phyloP scores from a whole-genome alignment of 2,113 vertebrate genomes.

The Ceyx melanurus region DNA sequence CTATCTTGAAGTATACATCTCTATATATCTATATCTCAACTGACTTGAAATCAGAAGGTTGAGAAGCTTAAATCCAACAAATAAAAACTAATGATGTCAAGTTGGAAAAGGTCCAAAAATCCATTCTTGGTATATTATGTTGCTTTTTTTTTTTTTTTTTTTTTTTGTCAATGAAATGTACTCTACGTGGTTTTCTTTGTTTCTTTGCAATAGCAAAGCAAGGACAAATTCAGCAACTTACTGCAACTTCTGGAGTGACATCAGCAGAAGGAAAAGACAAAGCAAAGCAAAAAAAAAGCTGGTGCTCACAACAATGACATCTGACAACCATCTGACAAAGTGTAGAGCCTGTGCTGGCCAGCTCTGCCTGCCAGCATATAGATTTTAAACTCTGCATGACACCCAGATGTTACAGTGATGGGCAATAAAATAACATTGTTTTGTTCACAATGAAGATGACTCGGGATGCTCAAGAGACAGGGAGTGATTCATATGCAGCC shows the following conservation, averaged over 20 bases:
- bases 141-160: not conserved
- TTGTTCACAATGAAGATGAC: slow-evolving; percentile 70
- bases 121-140: not conserved
- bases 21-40: not conserved
- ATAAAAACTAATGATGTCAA: not conserved
- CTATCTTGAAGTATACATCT: not conserved
- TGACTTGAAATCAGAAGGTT: not conserved
- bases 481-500: slow-evolving; percentile 52
- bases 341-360: not conserved
- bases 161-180: not conserved
- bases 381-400: not conserved
- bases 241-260: not conserved
- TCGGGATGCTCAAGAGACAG: slow-evolving; percentile 57
- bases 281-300: not conserved
- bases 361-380: not conserved
- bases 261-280: not conserved
- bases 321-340: not conserved
- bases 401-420: not conserved
- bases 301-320: not conserved
- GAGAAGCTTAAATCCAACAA: not conserved
- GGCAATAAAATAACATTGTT: slow-evolving; percentile 49
- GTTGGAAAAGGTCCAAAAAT: not conserved
- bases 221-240: not conserved
- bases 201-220: not conserved
- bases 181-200: not conserved